A percentile compares a stretch with the other conserved stretches of the same genome.
These are phyloP conservation scores for Spheniscus humboldti DNA, from an alignment of 2,797 vertebrate species.

Conservation along the genomic window DNA sequence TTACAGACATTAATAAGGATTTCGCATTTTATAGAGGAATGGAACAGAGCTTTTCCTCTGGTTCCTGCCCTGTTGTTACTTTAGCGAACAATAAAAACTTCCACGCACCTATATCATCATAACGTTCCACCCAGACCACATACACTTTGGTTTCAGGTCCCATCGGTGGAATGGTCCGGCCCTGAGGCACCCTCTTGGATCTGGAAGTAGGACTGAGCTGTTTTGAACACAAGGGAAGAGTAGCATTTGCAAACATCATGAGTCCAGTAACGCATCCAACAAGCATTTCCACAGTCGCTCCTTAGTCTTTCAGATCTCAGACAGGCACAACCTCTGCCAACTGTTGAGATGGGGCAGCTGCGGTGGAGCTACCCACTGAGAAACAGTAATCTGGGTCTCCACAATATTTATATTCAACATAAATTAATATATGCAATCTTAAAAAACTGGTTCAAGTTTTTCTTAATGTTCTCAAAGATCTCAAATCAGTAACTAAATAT, in stretches of 20 bases:
- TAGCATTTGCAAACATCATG: background rate
- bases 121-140: constrained; percentile 94
- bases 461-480: background rate
- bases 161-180: constrained; percentile 87
- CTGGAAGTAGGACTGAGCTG: constrained; percentile 89
- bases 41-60: background rate
- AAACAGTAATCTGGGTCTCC: background rate
- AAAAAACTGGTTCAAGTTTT: background rate
- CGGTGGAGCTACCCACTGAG: background rate
- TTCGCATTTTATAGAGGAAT: background rate
- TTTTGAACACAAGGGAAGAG: constrained; percentile 20
- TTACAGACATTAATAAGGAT: background rate
- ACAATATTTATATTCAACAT: background rate
- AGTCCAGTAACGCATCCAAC: background rate
- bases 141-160: constrained; percentile 96
- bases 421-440: background rate
- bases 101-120: constrained; percentile 89
- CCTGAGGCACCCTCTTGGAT: constrained; percentile 86
- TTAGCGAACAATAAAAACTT: background rate
- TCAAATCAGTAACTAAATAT: background rate
- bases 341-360: background rate
- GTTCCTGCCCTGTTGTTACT: background rate
- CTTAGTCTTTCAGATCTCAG: background rate
- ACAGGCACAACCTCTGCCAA: background rate
- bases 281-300: background rate